Evolutionary conservation across 2,888 invertebrate species (phyloP).

Genomic region (Graphium colonna): DNA sequence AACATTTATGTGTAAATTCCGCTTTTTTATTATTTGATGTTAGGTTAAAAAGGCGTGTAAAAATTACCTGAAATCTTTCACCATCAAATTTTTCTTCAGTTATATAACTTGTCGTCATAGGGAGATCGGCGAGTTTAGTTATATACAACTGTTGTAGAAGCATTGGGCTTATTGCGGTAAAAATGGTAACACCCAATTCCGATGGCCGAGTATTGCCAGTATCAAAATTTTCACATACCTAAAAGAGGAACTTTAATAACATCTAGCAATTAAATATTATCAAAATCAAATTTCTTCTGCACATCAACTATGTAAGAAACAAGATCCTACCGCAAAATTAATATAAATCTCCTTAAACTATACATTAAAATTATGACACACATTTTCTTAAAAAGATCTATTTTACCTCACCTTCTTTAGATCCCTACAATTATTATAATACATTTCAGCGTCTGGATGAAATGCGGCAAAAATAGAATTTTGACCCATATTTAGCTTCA

Average conservation of each 20-base stretch:
- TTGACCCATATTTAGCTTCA: constrained; percentile 87
- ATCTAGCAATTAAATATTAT: constrained; percentile 2
- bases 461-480: constrained; percentile 85
- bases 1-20: too few relatives aligned
- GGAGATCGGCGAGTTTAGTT: constrained; percentile 79
- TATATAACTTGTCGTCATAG: constrained; percentile 74
- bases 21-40: too few relatives aligned
- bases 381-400: too few relatives aligned
- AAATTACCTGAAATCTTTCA: constrained; percentile 88
- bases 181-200: constrained; percentile 85
- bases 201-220: constrained; percentile 82
- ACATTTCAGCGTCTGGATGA: constrained; percentile 89
- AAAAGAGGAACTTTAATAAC: too few relatives aligned
- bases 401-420: constrained; percentile 79
- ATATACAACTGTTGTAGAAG: constrained; percentile 87
- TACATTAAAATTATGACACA: too few relatives aligned
- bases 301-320: too few relatives aligned
- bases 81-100: constrained; percentile 96
- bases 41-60: too few relatives aligned
- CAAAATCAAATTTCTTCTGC: too few relatives aligned
- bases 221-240: constrained; percentile 84
- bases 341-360: too few relatives aligned
- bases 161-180: constrained; percentile 93
- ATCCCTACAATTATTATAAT: constrained; percentile 85
- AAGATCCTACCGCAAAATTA: too few relatives aligned